phyloP scores from a whole-genome alignment of 2,797 vertebrate genomes.

The Sebastes steindachneri region DNA sequence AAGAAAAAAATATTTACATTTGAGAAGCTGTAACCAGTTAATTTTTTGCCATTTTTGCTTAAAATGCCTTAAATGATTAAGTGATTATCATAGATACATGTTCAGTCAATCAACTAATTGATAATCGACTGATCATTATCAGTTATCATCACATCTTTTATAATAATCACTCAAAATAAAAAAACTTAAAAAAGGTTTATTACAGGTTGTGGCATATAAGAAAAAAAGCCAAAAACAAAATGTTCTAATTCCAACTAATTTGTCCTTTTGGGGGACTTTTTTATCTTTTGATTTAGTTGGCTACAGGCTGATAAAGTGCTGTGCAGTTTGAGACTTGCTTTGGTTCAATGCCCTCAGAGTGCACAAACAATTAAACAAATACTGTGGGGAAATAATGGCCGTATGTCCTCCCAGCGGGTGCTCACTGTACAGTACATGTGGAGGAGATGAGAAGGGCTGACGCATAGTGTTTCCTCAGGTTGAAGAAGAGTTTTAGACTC shows the following conservation, averaged over 20 bases:
- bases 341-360: not conserved
- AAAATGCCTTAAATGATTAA: not conserved
- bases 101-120: too few species aligned
- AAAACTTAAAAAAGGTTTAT: not conserved
- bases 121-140: not conserved
- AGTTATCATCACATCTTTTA: not conserved
- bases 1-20: not conserved
- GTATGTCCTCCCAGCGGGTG: not conserved
- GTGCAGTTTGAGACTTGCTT: not conserved
- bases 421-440: not conserved
- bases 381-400: conserved; percentile 26
- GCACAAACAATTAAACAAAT: conserved; percentile 35
- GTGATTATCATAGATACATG: not conserved
- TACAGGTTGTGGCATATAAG: not conserved
- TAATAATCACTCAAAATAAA: not conserved
- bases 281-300: not conserved
- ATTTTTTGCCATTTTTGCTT: not conserved
- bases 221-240: not conserved
- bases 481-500: not conserved
- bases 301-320: not conserved
- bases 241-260: not conserved
- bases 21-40: too few species aligned
- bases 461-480: not conserved
- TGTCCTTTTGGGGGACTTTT: not conserved
- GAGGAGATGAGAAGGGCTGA: not conserved